Percentiles rank a stretch among this genome's conserved stretches.
These are phyloP conservation scores for Colletes collaris DNA, from an alignment of 2,888 invertebrate genomes.

Conservation along the genomic window DNA sequence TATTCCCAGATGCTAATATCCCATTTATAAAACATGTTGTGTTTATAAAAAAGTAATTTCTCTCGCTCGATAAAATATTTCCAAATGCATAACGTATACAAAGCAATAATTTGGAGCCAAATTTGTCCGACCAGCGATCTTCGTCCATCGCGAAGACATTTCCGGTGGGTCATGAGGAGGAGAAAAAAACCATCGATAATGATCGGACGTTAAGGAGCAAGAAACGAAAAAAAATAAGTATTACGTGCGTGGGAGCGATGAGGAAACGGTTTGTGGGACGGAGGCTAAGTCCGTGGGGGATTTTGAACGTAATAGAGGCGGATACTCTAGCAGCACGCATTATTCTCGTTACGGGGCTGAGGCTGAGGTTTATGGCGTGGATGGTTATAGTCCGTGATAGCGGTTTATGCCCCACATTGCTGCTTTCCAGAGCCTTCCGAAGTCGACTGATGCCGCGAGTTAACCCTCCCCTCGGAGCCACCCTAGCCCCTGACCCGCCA, in stretches of 20 bases:
- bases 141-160: too few species aligned
- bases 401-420: constrained; percentile 73
- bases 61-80: too few species aligned
- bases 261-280: constrained; percentile 4
- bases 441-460: constrained; percentile 64
- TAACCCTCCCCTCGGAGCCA: constrained; percentile 38
- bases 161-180: too few species aligned
- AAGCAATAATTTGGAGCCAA: too few species aligned
- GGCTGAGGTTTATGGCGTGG: constrained; percentile 73
- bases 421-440: constrained; percentile 59
- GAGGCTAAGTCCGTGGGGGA: constrained; percentile 68
- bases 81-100: too few species aligned
- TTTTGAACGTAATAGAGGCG: constrained; percentile 76
- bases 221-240: constrained; percentile 27
- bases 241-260: constrained; percentile 46
- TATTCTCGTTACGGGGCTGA: constrained; percentile 75
- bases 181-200: constrained; percentile 22
- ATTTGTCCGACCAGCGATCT: too few species aligned
- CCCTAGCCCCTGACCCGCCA: constrained; percentile 5
- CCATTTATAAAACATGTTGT: too few species aligned
- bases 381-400: constrained; percentile 77
- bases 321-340: constrained; percentile 74
- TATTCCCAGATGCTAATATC: too few species aligned
- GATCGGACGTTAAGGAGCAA: constrained; percentile 9
- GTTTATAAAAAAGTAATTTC: too few species aligned